These are phyloP conservation scores for Orius insidiosus DNA, from an alignment of 1,140 invertebrate genomes.

Conservation along the genomic window DNA sequence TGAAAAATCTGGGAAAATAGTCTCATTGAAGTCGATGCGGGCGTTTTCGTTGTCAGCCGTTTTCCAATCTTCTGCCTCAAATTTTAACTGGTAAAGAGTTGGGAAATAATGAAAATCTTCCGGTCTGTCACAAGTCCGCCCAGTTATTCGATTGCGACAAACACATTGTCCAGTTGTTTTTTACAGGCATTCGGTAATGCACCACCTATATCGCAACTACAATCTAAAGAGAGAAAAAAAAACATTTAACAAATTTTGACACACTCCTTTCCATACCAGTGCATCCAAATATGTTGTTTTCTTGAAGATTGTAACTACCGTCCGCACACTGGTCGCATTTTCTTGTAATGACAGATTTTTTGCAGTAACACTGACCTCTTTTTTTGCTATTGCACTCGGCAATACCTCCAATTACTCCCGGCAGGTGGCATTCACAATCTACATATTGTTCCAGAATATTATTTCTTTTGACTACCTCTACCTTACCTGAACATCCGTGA, in stretches of 20 bases:
- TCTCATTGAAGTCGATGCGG: slow-evolving; percentile 70
- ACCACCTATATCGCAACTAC: slow-evolving; percentile 90
- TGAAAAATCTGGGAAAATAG: slow-evolving; percentile 74
- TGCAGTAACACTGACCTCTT: slow-evolving; percentile 83
- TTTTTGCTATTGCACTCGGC: slow-evolving; percentile 60
- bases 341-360: slow-evolving; percentile 57
- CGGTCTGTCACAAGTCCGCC: slow-evolving; percentile 73
- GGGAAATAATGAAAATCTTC: slow-evolving; percentile 85
- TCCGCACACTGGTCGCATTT: slow-evolving; percentile 65
- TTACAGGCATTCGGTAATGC: slow-evolving; percentile 71
- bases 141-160: slow-evolving; percentile 70
- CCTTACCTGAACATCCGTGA: slow-evolving; percentile 69
- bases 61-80: slow-evolving; percentile 81
- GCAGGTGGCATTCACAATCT: slow-evolving; percentile 67
- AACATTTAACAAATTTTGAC: neutral
- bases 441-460: slow-evolving; percentile 9
- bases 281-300: slow-evolving; percentile 74
- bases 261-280: slow-evolving; percentile 33
- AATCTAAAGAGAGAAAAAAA: slow-evolving; percentile 39
- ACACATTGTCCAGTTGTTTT: slow-evolving; percentile 79
- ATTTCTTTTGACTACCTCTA: neutral
- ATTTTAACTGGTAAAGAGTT: slow-evolving; percentile 81
- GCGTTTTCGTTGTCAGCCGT: slow-evolving; percentile 58
- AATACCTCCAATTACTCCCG: slow-evolving; percentile 71
- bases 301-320: slow-evolving; percentile 66